Conservation (phyloP, 2,113 vertebrate species). For the Polyodon spathula region DNA sequence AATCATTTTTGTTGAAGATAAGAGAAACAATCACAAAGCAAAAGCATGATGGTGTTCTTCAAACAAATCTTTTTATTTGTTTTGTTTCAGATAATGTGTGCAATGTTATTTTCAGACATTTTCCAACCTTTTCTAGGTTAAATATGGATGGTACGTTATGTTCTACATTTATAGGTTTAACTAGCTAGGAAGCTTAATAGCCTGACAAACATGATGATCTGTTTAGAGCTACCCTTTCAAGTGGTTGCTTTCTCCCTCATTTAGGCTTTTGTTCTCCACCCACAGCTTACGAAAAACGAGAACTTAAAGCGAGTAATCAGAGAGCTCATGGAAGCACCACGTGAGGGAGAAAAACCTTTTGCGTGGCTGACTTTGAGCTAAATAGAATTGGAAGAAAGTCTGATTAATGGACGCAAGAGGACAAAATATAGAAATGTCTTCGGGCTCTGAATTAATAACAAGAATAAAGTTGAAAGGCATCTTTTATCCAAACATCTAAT, state of each 20-base stretch:
- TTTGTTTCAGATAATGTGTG: too few species aligned
- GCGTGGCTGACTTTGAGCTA: slow-evolving; percentile 11
- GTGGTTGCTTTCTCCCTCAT: slow-evolving; percentile 33
- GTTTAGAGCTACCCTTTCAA: slow-evolving; percentile 39
- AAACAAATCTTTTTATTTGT: too few species aligned
- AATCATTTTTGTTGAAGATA: too few species aligned
- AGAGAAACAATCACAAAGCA: too few species aligned
- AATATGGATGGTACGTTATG: slow-evolving; percentile 32
- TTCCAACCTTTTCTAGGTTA: slow-evolving; percentile 9
- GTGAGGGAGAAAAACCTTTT: neutral
- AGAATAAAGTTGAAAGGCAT: slow-evolving; percentile 42
- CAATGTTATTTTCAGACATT: too few species aligned
- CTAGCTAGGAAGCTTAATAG: slow-evolving; percentile 33
- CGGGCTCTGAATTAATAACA: slow-evolving; percentile 35
- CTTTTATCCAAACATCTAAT: slow-evolving; percentile 16
- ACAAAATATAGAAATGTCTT: slow-evolving; percentile 17
- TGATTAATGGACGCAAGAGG: neutral
- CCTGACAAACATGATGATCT: slow-evolving; percentile 35
- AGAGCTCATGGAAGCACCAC: slow-evolving; percentile 25
- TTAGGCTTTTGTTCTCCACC: slow-evolving; percentile 33
- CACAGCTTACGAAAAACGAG: slow-evolving; percentile 30
- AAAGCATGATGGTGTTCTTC: too few species aligned
- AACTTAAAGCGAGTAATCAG: slow-evolving; percentile 32
- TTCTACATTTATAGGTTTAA: slow-evolving; percentile 34
- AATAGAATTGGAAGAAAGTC: slow-evolving; percentile 20